phyloP scores from a whole-genome alignment of 1,140 invertebrate genomes.

The Carposina sasakii region DNA sequence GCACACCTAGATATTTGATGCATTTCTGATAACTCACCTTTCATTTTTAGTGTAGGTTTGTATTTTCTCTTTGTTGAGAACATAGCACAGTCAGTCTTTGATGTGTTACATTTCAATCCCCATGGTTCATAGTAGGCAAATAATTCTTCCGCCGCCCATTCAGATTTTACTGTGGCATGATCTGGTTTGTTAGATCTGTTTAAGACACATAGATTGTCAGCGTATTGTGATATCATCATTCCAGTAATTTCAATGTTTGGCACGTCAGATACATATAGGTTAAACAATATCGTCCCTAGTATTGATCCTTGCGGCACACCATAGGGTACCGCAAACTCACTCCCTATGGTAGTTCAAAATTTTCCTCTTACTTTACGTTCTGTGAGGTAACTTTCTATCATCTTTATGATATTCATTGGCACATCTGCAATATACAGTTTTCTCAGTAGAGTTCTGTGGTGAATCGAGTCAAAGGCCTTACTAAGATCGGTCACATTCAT shows the following conservation, averaged over 20 bases:
- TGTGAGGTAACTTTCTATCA: conserved; percentile 6
- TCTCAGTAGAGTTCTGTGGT: conserved; percentile 5
- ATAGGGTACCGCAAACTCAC: conserved; percentile 5
- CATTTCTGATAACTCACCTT: conserved; percentile 10
- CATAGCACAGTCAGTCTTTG: conserved; percentile 7
- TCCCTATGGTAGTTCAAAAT: conserved; percentile 5
- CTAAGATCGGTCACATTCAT: conserved; percentile 9
- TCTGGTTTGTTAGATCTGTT: conserved; percentile 6
- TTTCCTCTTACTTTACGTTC: conserved; percentile 3
- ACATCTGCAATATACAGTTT: conserved; percentile 3
- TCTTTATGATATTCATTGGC: conserved; percentile 6
- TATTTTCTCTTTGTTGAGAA: conserved; percentile 8
- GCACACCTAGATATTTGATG: conserved; percentile 10
- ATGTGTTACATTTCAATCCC: conserved; percentile 7
- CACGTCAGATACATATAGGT: conserved; percentile 4
- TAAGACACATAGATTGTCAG: conserved; percentile 8
- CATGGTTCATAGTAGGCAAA: conserved; percentile 10
- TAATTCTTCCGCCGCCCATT: conserved; percentile 6
- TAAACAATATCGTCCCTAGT: conserved; percentile 6
- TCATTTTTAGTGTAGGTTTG: conserved; percentile 6
- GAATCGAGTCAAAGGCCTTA: conserved; percentile 13
- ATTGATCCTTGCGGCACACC: conserved; percentile 12
- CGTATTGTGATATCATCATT: conserved; percentile 7
- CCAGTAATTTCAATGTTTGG: background rate
- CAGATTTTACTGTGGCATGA: background rate